Evolutionary conservation across 2,797 vertebrate species (phyloP).

Genomic region (Choloepus didactylus): DNA sequence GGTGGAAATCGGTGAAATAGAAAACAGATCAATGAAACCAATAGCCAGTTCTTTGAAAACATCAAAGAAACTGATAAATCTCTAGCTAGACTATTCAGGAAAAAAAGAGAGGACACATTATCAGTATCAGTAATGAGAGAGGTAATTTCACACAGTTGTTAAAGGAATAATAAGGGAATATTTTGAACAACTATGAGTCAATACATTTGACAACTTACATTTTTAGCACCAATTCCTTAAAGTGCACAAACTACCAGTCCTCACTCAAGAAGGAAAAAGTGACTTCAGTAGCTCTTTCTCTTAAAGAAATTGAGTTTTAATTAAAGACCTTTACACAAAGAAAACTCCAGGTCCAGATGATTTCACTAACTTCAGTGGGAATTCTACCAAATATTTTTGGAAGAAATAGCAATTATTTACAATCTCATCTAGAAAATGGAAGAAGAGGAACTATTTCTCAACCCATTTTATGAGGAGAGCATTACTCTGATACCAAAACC

Average conservation of each 20-base stretch:
- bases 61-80: not conserved
- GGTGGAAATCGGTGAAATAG: not conserved
- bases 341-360: not conserved
- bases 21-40: not conserved
- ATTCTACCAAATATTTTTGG: slow-evolving; percentile 5
- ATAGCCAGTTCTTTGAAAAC: not conserved
- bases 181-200: not conserved
- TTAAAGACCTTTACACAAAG: not conserved
- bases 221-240: not conserved
- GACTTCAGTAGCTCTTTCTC: not conserved
- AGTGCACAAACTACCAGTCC: not conserved
- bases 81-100: not conserved
- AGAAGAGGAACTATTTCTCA: not conserved
- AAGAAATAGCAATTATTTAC: not conserved
- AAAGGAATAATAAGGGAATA: not conserved
- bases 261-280: not conserved
- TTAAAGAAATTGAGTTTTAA: not conserved
- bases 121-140: not conserved
- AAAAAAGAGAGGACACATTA: not conserved
- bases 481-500: not conserved
- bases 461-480: not conserved
- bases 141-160: not conserved
- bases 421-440: not conserved
- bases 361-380: not conserved
- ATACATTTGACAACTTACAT: not conserved